These are phyloP conservation scores for Falco naumanni DNA, from an alignment of 2,797 vertebrate genomes.

Conservation along the genomic window DNA sequence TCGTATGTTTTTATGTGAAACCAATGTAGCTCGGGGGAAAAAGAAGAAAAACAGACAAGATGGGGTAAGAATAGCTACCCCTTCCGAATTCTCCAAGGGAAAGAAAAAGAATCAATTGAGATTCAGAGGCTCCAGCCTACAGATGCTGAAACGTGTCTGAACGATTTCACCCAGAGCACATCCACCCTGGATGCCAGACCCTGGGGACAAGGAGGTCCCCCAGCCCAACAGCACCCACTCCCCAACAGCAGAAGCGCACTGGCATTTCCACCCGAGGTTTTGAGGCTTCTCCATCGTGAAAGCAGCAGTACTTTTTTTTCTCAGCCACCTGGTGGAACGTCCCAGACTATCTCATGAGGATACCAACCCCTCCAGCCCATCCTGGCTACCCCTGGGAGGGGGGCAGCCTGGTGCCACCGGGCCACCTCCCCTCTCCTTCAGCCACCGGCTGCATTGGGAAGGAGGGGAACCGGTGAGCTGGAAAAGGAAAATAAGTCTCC, in stretches of 20 bases:
- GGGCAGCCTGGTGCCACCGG: fast-evolving
- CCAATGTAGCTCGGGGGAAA: neutral
- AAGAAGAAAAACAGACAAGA: neutral
- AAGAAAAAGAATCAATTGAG: neutral
- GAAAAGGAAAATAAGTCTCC: conserved; percentile 41
- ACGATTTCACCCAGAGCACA: too few species aligned
- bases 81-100: neutral
- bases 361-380: neutral
- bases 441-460: neutral
- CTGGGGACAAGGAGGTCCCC: neutral
- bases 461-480: neutral
- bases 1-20: neutral
- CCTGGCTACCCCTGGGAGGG: fast-evolving
- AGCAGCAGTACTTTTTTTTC: neutral
- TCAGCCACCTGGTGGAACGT: neutral
- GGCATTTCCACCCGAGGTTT: neutral
- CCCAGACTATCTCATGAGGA: fast-evolving
- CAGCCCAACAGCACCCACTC: neutral
- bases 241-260: fast-evolving
- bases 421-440: neutral
- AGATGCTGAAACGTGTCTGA: neutral
- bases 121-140: neutral
- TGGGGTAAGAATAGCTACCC: fast-evolving
- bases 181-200: neutral
- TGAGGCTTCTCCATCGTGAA: neutral